Percentiles rank a stretch among this genome's conserved stretches.
Evolutionary conservation across 2,797 vertebrate species (phyloP).

Genomic region (Halcyon smyrnensis): DNA sequence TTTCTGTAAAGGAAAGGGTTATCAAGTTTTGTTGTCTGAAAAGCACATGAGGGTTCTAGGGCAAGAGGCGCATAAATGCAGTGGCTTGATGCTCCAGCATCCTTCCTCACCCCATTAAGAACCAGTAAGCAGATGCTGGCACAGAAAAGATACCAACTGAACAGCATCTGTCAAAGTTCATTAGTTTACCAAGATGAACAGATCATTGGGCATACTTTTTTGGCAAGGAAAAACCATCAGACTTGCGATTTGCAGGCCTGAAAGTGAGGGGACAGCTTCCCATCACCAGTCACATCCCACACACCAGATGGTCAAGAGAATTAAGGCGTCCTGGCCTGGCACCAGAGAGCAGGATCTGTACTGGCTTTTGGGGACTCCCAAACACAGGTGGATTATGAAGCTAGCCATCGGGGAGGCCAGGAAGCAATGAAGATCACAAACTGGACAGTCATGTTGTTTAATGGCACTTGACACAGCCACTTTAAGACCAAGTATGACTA

Average conservation of each 20-base stretch:
- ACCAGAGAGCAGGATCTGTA: background rate
- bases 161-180: slow-evolving; percentile 58
- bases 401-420: background rate
- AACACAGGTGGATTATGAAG: slow-evolving; percentile 12
- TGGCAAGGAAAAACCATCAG: slow-evolving; percentile 53
- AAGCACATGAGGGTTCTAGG: background rate
- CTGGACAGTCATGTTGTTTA: background rate
- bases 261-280: slow-evolving; percentile 22
- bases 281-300: background rate
- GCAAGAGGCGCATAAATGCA: background rate
- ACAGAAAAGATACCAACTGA: background rate
- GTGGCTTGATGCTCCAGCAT: background rate
- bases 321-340: background rate
- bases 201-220: slow-evolving; percentile 21
- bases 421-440: background rate
- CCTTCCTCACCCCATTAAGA: slow-evolving; percentile 21
- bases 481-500: background rate
- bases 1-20: background rate
- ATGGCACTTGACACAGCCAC: background rate
- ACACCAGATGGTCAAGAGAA: slow-evolving; percentile 56
- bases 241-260: background rate
- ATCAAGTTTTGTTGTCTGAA: background rate
- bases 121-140: slow-evolving; percentile 25
- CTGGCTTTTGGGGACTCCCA: slow-evolving; percentile 2
- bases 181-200: slow-evolving; percentile 51